Conservation (phyloP, 2,888 invertebrate genomes). For the Coleophora flavipennella region DNA sequence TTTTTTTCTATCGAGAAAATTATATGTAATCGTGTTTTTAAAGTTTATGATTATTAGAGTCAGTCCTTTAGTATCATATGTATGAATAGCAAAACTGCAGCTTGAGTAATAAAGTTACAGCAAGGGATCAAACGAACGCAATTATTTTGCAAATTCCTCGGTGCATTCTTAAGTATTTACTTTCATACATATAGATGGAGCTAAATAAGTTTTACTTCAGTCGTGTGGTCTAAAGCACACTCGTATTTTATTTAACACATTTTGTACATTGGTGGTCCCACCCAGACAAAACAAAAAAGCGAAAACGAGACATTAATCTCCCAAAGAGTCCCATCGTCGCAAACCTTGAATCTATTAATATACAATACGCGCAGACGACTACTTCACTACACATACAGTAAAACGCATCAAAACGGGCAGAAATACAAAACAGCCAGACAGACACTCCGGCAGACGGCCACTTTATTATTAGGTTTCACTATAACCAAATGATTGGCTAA, state of each 20-base stretch:
- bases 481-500: no score
- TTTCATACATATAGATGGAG: no score
- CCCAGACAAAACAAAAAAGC: constrained; percentile 19
- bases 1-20: neutral
- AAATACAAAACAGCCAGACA: constrained; percentile 42
- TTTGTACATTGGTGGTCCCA: no score
- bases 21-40: neutral
- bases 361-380: constrained; percentile 24
- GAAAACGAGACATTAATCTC: constrained; percentile 14
- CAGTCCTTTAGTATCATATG: neutral
- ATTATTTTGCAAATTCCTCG: neutral
- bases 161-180: no score
- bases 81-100: neutral
- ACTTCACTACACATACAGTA: constrained; percentile 46
- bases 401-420: constrained; percentile 48
- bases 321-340: constrained; percentile 5
- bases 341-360: constrained; percentile 49
- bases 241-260: no score
- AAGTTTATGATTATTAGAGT: neutral
- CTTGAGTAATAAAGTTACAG: neutral
- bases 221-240: no score
- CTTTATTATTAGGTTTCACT: constrained; percentile 35
- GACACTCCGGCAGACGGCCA: constrained; percentile 43
- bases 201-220: no score
- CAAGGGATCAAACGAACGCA: neutral